Percentiles rank a stretch among this genome's conserved stretches.
Conservation (phyloP, 2,888 invertebrate genomes). For the Scaptomyza cyrtandrae region DNA sequence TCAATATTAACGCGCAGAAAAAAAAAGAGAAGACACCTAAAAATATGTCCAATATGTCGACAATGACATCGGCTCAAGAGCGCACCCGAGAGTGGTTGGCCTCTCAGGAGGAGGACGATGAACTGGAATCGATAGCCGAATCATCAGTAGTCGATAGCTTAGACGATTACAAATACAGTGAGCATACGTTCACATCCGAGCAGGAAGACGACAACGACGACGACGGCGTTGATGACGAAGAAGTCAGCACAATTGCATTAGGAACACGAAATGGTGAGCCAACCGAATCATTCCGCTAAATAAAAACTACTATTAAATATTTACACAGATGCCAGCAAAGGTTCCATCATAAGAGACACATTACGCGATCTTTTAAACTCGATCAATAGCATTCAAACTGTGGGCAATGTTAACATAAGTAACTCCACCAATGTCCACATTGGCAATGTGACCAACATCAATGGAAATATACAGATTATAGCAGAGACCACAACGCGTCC, state of each 20-base stretch:
- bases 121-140: constrained; percentile 70
- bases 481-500: constrained; percentile 42
- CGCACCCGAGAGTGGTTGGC: constrained; percentile 65
- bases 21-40: background rate
- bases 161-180: constrained; percentile 64
- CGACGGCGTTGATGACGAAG: constrained; percentile 45
- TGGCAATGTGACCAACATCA: constrained; percentile 85
- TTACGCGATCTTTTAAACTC: constrained; percentile 78
- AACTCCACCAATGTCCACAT: constrained; percentile 85
- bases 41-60: constrained; percentile 55
- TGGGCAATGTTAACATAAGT: constrained; percentile 83
- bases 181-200: constrained; percentile 43
- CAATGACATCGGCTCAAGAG: constrained; percentile 46
- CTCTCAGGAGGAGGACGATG: constrained; percentile 48
- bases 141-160: constrained; percentile 77
- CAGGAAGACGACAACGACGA: constrained; percentile 47
- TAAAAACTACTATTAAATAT: background rate
- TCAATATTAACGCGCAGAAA: constrained; percentile 1
- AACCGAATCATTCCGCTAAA: background rate
- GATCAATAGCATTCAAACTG: constrained; percentile 79
- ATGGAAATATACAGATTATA: constrained; percentile 84
- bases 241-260: constrained; percentile 58
- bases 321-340: constrained; percentile 25
- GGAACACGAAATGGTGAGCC: constrained; percentile 62
- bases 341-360: constrained; percentile 66